Evolutionary conservation across 2,113 vertebrate genomes (phyloP).

Genomic region (Semnopithecus entellus): DNA sequence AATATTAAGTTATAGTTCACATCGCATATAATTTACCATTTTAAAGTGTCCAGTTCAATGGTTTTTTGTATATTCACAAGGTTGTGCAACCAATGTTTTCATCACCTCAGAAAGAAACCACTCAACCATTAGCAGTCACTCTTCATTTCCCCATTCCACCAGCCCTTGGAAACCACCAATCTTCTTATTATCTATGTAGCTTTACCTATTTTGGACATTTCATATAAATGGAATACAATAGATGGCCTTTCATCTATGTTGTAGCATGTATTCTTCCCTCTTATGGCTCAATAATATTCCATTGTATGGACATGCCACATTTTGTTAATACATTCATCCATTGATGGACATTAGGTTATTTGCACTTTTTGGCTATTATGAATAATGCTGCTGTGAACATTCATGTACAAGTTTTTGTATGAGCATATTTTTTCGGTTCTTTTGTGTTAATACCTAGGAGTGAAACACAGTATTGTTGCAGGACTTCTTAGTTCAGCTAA

Average conservation of each 20-base stretch:
- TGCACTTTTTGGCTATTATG: background rate
- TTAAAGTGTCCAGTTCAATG: background rate
- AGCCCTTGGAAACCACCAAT: background rate
- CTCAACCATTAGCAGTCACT: background rate
- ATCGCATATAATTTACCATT: background rate
- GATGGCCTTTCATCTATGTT: background rate
- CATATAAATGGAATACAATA: background rate
- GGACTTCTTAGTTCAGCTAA: too few relatives aligned
- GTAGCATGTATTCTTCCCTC: background rate
- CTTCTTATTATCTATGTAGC: background rate
- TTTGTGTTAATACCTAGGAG: background rate
- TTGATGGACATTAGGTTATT: background rate
- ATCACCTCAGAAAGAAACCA: background rate
- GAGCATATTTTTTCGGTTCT: background rate
- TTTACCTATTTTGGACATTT: background rate
- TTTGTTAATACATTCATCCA: background rate
- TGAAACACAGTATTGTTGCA: background rate
- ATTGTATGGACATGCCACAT: background rate
- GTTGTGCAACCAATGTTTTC: background rate
- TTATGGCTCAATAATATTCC: background rate
- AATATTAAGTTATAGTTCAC: background rate
- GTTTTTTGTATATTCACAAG: background rate
- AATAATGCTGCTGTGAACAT: background rate
- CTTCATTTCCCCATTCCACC: too few relatives aligned
- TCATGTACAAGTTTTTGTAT: background rate